Evolutionary conservation across 2,888 invertebrate genomes (phyloP).

Genomic region (Schizaphis graminum): DNA sequence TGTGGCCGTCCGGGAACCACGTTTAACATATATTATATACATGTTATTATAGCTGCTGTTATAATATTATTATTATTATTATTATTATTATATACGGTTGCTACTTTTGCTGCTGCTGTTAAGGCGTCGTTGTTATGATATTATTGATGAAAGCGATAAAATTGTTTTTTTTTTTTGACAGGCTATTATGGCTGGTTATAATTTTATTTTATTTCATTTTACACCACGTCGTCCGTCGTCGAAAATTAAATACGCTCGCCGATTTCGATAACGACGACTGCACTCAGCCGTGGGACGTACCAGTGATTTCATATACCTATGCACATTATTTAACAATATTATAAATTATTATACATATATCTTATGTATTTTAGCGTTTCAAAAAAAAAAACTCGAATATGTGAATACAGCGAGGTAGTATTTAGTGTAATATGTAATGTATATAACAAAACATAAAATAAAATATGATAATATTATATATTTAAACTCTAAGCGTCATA

Average conservation of each 20-base stretch:
- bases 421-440: background rate
- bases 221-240: slow-evolving; percentile 21
- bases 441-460: background rate
- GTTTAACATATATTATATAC: slow-evolving; percentile 19
- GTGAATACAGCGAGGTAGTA: background rate
- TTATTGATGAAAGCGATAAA: slow-evolving; percentile 53
- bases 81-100: slow-evolving; percentile 5
- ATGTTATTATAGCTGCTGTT: background rate
- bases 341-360: background rate
- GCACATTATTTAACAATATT: background rate
- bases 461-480: background rate
- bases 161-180: background rate
- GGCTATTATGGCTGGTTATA: slow-evolving; percentile 17
- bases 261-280: slow-evolving; percentile 1
- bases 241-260: slow-evolving; percentile 12
- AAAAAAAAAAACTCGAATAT: background rate
- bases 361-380: background rate
- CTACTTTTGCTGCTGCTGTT: slow-evolving; percentile 5
- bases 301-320: background rate
- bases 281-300: background rate
- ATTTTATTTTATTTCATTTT: background rate
- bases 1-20: slow-evolving; percentile 8
- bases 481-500: background rate
- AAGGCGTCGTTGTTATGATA: slow-evolving; percentile 15
- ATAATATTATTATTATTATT: background rate